Percentiles rank a stretch among this genome's conserved stretches.
phyloP scores from a whole-genome alignment of 2,797 vertebrate species.

The Botia almorhae region DNA sequence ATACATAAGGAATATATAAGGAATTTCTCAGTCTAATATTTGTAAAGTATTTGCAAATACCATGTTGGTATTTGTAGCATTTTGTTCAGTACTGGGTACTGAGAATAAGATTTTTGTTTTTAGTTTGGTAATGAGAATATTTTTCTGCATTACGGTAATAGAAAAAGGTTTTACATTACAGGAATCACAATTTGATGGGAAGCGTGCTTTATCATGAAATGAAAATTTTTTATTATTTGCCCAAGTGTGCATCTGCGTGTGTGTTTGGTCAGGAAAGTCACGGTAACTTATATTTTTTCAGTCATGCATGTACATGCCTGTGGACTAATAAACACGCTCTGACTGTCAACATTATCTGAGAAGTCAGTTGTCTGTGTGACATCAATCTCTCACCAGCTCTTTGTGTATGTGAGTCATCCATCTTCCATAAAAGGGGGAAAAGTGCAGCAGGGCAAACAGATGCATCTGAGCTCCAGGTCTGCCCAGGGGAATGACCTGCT shows the following conservation, averaged over 20 bases:
- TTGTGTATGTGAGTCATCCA: neutral
- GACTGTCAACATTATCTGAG: constrained; percentile 4
- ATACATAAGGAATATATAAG: too few species aligned
- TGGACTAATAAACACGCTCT: neutral
- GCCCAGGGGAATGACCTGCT: constrained; percentile 42
- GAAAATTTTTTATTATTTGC: neutral
- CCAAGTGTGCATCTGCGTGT: neutral
- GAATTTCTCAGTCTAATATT: too few species aligned
- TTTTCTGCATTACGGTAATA: too few species aligned
- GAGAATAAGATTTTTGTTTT: too few species aligned
- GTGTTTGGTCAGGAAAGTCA: constrained; percentile 12
- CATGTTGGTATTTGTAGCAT: too few species aligned
- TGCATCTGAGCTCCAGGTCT: constrained; percentile 17
- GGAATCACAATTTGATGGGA: too few species aligned
- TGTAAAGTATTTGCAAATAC: too few species aligned
- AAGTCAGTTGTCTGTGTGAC: constrained; percentile 25
- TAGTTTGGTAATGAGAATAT: too few species aligned
- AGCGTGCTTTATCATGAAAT: too few species aligned
- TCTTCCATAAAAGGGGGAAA: neutral
- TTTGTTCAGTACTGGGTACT: too few species aligned
- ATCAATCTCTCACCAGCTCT: constrained; percentile 2
- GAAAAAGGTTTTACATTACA: too few species aligned
- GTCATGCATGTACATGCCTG: neutral
- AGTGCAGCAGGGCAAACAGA: constrained; percentile 38
- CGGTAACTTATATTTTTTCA: neutral